Evolutionary conservation across 1,140 invertebrate genomes (phyloP), one percentile per base, ranked within the genome.

Genomic region (Teleogryllus occipitalis): DNA sequence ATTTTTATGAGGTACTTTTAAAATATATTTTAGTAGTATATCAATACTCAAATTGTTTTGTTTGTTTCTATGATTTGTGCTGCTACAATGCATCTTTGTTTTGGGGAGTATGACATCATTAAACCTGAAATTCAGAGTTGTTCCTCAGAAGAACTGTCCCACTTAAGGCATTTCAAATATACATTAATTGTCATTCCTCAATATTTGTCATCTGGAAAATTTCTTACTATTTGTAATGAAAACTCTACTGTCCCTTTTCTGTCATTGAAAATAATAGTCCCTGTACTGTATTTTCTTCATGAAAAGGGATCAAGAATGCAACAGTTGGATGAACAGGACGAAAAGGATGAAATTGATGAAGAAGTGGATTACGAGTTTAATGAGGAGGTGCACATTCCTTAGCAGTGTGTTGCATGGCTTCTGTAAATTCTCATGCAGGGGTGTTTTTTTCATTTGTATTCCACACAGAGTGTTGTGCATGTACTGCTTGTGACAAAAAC

Each of bases 261-360:
- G 54, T 18, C 54, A 65, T 10, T 65, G 18, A 18, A 65, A 3
- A 65, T 65, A 65, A 65, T 18, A 10, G 18, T 65, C 18, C 54
- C 54, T 18, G 10, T 65, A 14, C 21, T 21, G 8, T 75, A 27
- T 75, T 75, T 75, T 47, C n/a, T 47, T 77, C 21, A 8, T 48
- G 75, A 46, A 77, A 77, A 48, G 76, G 39, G 27, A 47, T 77
- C 39, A 47, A 77, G 76, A 48, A 78, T 80, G 77, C 80, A 80
- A 47, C 79, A 74, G 14, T 14, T 72, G 22, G 80, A 81, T 48
- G 80, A 81, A 39, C 77, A 48, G n/a, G 80, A 79, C 18, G 80
- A 81, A 15, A 81, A 83, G n/a, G 82, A 84, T 74, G 83, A 84
- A 27, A 82, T 82, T 18, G 83, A 84, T 77, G 83, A 81, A 22